Evolutionary conservation across 1,140 invertebrate species (phyloP), one percentile per base, ranked within the genome.

Genomic region (Panulirus ornatus): DNA sequence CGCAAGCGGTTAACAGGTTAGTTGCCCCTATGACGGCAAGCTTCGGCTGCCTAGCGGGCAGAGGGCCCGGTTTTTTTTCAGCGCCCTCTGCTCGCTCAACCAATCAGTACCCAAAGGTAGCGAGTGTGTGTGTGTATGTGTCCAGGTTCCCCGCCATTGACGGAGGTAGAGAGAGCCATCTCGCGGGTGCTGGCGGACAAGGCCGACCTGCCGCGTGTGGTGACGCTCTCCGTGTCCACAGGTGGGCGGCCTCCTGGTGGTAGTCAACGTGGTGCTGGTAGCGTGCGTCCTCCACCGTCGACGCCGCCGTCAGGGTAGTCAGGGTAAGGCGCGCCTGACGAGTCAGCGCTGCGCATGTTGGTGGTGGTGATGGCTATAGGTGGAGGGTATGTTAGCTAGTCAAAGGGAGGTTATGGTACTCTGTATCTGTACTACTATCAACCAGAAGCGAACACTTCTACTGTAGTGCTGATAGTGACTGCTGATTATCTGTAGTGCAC

Each of bases 211-310:
- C 96, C 96, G 16, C 96, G 96, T 93, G 95, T 97, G 91, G 96
- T 98, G 92, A 97, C 97, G 92, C 95, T 98, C 90, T 96, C 96
- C 92, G 96, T 97, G 14, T 97, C 96, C 27, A 95, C 97, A 78
- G n/a, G 96, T 97, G 81, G 97, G 96, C 47, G 96, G 96, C 82
- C 95, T 96, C 63, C 94, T 97, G 84, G 95, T 97, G 51, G 93
- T 96, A 47, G 95, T 98, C 93, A 98, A 98, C 94, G 96, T 98
- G 93, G 95, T 97, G 90, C 95, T 98, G 93, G 97, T 98, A 91
- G 96, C 97, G 84, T 98, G 97, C 94, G 98, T 97, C 94, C 95
- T 98, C 82, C 96, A 97, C 93, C 95, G 96, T 93, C 95, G 94
- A 93, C 95, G 88, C 8, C 75, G 85, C 27, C 82, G 85, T 34